Base-by-base conservation (phyloP, 2,797 vertebrate species). In the Podarcis siculus region DNA sequence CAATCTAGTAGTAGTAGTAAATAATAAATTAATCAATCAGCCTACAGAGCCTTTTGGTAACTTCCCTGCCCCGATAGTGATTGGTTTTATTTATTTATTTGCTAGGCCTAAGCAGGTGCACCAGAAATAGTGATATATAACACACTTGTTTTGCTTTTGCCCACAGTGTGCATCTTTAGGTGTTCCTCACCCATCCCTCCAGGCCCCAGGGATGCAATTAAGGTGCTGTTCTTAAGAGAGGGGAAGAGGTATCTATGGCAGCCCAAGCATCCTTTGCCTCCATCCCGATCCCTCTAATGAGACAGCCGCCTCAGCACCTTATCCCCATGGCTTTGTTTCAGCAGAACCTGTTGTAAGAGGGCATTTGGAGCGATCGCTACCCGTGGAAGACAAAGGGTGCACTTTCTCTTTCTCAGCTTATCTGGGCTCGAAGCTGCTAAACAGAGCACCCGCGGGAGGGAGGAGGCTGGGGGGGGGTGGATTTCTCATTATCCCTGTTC, bases 401-500 rank as follows among this genome's bases (percentile, higher is more conserved):
- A 27, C 77, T 67, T 78, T 35, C 61, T 67, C 90, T 49, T 80
- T 77, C 19, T 37, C 71, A 19, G 88, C 80, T 89, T 58, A 5
- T 72, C 35, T 67, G 49, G 67, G 72, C n/a, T 81, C 80, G 87
- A 79, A 79, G 79, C 79, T 49, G 1, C 82, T 88, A 77, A 3
- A 55, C 89, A 19, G 89, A 92, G 91, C 91, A 93, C 92, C 90
- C 58, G 10, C n/a, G 72, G 69, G 87, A 10, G 32, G 42, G 27
- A 3, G 30, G 32, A 55, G 30, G 90, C 71, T 55, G 49, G 13
- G 35, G 66, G 45, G 9, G 37, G 91, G 86, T n/a, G 0, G 8
- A 87, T 83, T 71, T 85, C 87, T 91, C 67, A 35, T 90, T 89
- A 91, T 95, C 94, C 92, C 87, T 79, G 58, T 89, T 82, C 89